Base-by-base conservation (phyloP, 1,140 invertebrate genomes). In the Capitella teleta region DNA sequence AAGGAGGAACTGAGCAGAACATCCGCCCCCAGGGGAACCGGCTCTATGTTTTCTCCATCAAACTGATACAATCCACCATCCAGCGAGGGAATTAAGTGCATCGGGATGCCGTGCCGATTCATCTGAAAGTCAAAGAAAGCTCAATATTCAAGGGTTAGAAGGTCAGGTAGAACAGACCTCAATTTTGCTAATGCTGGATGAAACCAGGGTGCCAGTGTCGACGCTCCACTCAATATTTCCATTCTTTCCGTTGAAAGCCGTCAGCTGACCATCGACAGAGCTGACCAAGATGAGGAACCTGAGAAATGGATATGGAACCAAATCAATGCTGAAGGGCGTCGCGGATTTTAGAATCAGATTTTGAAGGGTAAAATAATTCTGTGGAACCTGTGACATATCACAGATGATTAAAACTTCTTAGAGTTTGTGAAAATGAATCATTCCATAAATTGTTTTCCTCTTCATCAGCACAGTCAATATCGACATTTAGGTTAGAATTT, bases 61-160 rank as follows among this genome's bases (percentile, higher is more conserved):
- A 91, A 87, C 66, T 84, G 86, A 70, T 91, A 97, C 5, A 97
- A 75, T 16, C 82, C 80, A 8, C 92, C 92, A 67, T 82, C 85
- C 6, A 97, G 70, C 0, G 91, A 92, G 28, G 91, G 92, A 62
- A 97, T 89, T 57, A 95, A 77, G 54, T 85, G 78, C 28, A 90
- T 80, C 74, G 79, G 84, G 64, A 89, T 81, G 1, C 88, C 90
- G 74, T 87, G 82, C 52, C 84, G 84, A 40, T 80, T 85, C 14
- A 94, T 71, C 85, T 92, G 56, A 45, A 73, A 53, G 3, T 19
- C 24, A 5, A 36, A 10, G 6, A 42, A 3, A 28, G n/a, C 5
- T 52, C 18, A 50, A 53, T 4, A 52, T 6, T 12, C 56, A 47
- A 51, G 37, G 38, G 26, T 59, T 57, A 52, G 14, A 57, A 62